phyloP scores from a whole-genome alignment of 2,888 invertebrate species.

The Eledona agricola region DNA sequence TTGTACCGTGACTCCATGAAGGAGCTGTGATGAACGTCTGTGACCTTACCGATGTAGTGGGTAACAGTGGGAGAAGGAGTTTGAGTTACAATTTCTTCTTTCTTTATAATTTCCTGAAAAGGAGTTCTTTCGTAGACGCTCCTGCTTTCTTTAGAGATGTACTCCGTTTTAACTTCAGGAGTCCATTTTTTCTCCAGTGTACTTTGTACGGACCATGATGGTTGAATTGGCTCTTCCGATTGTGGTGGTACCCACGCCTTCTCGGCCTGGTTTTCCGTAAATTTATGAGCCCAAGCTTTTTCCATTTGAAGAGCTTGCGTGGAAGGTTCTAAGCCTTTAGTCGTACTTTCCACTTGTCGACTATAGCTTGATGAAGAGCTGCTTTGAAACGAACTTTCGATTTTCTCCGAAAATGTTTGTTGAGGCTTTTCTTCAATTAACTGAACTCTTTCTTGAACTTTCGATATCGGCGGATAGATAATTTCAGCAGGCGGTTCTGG shows the following conservation, averaged over 20 bases:
- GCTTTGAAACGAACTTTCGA: constrained; percentile 46
- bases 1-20: constrained; percentile 43
- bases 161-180: constrained; percentile 50
- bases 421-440: constrained; percentile 38
- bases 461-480: constrained; percentile 64
- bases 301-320: constrained; percentile 74
- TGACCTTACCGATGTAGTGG: constrained; percentile 62
- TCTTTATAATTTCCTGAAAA: constrained; percentile 26
- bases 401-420: constrained; percentile 45
- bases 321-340: constrained; percentile 62
- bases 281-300: constrained; percentile 71
- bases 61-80: constrained; percentile 46
- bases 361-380: constrained; percentile 47
- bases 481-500: constrained; percentile 79
- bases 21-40: constrained; percentile 52
- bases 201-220: constrained; percentile 59
- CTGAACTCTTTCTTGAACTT: constrained; percentile 39
- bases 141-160: constrained; percentile 46
- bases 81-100: constrained; percentile 37
- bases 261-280: constrained; percentile 60
- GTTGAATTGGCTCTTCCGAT: constrained; percentile 49
- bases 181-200: constrained; percentile 60
- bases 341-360: constrained; percentile 50
- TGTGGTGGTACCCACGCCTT: constrained; percentile 66
- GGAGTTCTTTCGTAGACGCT: constrained; percentile 41